Evolutionary conservation across 1,140 invertebrate species (phyloP).

Genomic region (Ladona fulva): DNA sequence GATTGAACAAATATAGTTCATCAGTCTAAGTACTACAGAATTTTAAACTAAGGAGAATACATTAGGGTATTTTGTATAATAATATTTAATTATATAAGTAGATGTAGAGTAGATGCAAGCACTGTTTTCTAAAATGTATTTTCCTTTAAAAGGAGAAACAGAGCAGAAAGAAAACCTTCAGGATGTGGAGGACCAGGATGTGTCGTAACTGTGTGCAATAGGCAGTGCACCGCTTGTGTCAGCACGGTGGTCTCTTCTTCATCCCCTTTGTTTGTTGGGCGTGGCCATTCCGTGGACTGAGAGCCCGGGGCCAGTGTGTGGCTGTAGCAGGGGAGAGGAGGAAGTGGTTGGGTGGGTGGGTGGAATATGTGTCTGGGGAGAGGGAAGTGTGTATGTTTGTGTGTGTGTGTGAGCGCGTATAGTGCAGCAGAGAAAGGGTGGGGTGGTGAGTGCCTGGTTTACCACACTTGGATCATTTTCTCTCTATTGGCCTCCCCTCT

Average conservation of each 20-base stretch:
- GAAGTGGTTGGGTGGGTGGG: not conserved
- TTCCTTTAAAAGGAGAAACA: constrained; percentile 56
- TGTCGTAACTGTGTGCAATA: constrained; percentile 57
- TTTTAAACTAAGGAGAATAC: too few relatives aligned
- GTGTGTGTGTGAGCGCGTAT: not conserved
- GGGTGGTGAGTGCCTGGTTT: not conserved
- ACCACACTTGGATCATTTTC: not conserved
- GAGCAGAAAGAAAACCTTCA: constrained; percentile 81
- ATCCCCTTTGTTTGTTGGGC: constrained; percentile 5
- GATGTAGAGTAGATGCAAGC: too few relatives aligned
- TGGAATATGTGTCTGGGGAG: not conserved
- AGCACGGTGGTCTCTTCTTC: not conserved
- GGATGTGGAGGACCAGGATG: constrained; percentile 87
- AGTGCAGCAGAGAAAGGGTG: not conserved
- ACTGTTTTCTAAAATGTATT: constrained; percentile 16
- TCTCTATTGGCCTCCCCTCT: not conserved
- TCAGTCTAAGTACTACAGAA: too few relatives aligned
- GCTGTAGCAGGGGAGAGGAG: not conserved
- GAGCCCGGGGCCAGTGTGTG: not conserved
- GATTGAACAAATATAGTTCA: too few relatives aligned
- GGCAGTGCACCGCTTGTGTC: constrained; percentile 10
- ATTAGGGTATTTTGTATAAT: too few relatives aligned
- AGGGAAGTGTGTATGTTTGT: not conserved
- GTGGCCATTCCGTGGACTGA: constrained; percentile 4
- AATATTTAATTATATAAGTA: too few relatives aligned